These are phyloP conservation scores for Maccullochella peelii DNA, from an alignment of 2,113 vertebrate species.

Conservation along the genomic window DNA sequence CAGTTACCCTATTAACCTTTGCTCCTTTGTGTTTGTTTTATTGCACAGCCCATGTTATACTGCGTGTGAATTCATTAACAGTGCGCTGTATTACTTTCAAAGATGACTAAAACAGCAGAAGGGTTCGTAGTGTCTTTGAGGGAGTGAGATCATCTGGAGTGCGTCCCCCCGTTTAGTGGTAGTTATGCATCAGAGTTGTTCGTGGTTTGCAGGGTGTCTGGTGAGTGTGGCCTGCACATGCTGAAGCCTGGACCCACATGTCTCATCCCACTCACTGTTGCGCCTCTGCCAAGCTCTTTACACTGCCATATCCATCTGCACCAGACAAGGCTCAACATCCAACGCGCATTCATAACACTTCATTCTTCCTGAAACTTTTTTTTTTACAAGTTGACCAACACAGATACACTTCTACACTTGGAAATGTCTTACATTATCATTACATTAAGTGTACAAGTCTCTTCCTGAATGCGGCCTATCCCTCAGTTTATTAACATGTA, in stretches of 20 bases:
- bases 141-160: conserved; percentile 45
- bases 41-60: background rate
- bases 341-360: conserved; percentile 23
- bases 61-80: background rate
- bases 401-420: background rate
- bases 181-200: conserved; percentile 43
- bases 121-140: background rate
- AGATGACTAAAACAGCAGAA: conserved; percentile 5
- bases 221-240: conserved; percentile 51
- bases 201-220: conserved; percentile 52
- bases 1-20: conserved; percentile 8
- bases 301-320: conserved; percentile 53
- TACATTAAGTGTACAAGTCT: background rate
- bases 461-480: background rate
- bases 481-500: background rate
- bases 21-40: conserved; percentile 7
- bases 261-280: conserved; percentile 47
- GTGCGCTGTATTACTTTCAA: background rate
- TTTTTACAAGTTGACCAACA: background rate
- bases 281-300: conserved; percentile 45
- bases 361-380: background rate
- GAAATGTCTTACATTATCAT: too few species aligned
- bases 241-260: conserved; percentile 61
- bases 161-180: conserved; percentile 35
- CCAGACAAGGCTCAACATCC: conserved; percentile 19